A percentile compares a stretch with the other conserved stretches of the same genome.
phyloP scores from a whole-genome alignment of 2,113 vertebrate species.

The Oryzias melastigma region DNA sequence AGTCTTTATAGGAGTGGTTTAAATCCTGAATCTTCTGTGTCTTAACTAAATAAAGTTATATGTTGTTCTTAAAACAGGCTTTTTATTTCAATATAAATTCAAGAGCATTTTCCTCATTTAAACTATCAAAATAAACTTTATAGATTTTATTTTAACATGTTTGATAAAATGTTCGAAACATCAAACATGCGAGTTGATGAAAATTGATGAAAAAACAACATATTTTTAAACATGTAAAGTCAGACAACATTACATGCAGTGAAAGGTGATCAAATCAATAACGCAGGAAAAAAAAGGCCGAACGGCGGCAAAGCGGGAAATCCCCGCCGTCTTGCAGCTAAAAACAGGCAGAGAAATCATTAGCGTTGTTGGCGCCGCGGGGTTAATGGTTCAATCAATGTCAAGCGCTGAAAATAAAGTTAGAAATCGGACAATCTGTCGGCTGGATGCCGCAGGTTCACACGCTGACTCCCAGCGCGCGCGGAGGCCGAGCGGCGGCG shows the following conservation, averaged over 20 bases:
- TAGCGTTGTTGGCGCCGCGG: slow-evolving; percentile 27
- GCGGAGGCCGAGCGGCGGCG: slow-evolving; percentile 3
- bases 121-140: no score
- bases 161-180: no score
- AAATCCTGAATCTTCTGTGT: no score
- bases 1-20: no score
- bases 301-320: background rate
- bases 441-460: slow-evolving; percentile 18
- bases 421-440: slow-evolving; percentile 15
- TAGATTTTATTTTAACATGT: no score
- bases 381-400: slow-evolving; percentile 53
- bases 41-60: no score
- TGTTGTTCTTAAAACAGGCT: no score
- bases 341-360: slow-evolving; percentile 24
- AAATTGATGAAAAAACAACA: no score
- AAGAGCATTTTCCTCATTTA: no score
- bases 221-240: background rate
- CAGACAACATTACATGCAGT: background rate
- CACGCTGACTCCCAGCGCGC: background rate
- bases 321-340: background rate
- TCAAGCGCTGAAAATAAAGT: slow-evolving; percentile 35
- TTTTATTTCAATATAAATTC: no score
- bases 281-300: background rate
- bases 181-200: no score
- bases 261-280: background rate